Evolutionary conservation across 1,140 invertebrate genomes (phyloP), one percentile per base, ranked within the genome.

Genomic region (Coptotermes formosanus): DNA sequence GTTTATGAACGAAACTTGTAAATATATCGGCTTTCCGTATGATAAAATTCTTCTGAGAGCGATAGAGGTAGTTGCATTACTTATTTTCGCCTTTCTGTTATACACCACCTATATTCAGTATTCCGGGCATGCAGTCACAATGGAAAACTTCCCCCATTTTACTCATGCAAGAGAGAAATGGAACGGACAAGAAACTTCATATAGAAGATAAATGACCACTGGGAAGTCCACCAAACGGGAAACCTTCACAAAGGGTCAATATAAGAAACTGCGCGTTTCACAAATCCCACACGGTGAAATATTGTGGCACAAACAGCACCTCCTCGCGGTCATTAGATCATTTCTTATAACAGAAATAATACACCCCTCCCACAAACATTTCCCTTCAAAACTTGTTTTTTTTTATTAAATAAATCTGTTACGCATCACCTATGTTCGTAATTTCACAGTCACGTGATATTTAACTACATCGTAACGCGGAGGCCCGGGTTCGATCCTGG

Each of bases 131-230:
- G 64, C n/a, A 75, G 25, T 30, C 64, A 75, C 64, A 75, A 75
- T 75, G 64, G 64, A 75, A 75, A 75, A 59, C 25, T 30, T 30
- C 64, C 64, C 64, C 64, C 25, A 75, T 75, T 75, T 75, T 30
- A 75, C 64, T 75, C n/a, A 30, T 75, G 64, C 64, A 75, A 30
- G 64, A 75, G 64, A 75, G 64, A 75, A 30, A 12, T 75, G 25
- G 64, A 25, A 75, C 64, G 25, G 64, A 30, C 64, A 30, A 75
- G 64, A 75, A 69, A 75, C 64, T 75, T 75, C 64, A 75, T 75
- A 75, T 75, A 75, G 64, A 75, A 75, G 64, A 75, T 75, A 30
- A 75, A 30, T 75, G 64, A 75, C 64, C 64, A 75, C 25, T 75
- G 64, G 64, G 25, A 75, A 75, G 64, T 30, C 64, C 64, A 75